These are phyloP conservation scores for Siniperca obscura DNA, from an alignment of 2,797 vertebrate species.

Conservation along the genomic window DNA sequence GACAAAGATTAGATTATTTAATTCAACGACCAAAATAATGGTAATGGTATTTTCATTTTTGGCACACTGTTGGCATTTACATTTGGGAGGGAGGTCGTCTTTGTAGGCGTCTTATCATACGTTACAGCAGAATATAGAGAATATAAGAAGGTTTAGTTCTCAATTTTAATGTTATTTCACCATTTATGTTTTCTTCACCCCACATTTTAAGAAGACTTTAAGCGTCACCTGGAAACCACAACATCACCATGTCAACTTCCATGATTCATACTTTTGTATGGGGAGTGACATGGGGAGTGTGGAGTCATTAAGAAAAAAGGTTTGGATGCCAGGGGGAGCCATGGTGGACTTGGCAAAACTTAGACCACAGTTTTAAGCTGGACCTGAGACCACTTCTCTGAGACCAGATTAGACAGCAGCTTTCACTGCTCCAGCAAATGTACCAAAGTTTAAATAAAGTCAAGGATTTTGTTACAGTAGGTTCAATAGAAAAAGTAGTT, in stretches of 20 bases:
- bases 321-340: constrained; percentile 9
- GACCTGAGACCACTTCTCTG: constrained; percentile 5
- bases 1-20: background rate
- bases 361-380: background rate
- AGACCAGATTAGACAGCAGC: constrained; percentile 6
- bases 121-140: background rate
- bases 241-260: constrained; percentile 24
- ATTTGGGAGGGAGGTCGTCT: background rate
- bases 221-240: constrained; percentile 47
- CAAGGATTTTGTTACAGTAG: background rate
- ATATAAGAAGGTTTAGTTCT: background rate
- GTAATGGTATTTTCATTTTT: background rate
- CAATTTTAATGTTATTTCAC: background rate
- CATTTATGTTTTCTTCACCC: constrained; percentile 11
- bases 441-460: background rate
- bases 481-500: background rate
- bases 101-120: background rate
- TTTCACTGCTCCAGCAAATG: constrained; percentile 3
- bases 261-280: constrained; percentile 47
- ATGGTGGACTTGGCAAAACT: constrained; percentile 2
- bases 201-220: constrained; percentile 9
- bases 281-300: constrained; percentile 14
- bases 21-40: background rate
- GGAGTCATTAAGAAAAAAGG: constrained; percentile 43
- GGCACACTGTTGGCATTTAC: background rate